Evolutionary conservation across 2,113 vertebrate species (phyloP).

Genomic region (Anser brachyrhynchus): DNA sequence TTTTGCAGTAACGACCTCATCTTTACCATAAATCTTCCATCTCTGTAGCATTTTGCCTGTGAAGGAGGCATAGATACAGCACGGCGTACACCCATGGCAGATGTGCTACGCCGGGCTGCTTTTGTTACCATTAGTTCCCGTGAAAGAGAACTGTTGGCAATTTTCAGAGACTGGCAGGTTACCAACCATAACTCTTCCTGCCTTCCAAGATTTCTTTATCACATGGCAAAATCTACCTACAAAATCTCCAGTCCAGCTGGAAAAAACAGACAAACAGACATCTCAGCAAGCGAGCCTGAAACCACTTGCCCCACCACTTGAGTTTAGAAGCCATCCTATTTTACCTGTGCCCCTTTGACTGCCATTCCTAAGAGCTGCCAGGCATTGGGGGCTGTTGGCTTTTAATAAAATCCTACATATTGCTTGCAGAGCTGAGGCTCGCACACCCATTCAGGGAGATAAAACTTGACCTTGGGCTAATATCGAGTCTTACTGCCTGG

Average conservation of each 20-base stretch:
- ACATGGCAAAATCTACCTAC: not conserved
- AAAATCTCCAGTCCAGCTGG: not conserved
- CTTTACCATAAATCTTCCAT: slow-evolving; percentile 47
- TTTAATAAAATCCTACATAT: not conserved
- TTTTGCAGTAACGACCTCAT: slow-evolving; percentile 36
- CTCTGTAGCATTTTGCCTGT: slow-evolving; percentile 48
- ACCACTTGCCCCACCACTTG: not conserved
- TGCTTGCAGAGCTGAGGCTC: not conserved
- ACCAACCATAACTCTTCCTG: slow-evolving; percentile 11
- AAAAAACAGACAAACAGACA: not conserved
- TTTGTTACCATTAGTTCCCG: slow-evolving; percentile 6
- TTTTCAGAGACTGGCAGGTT: slow-evolving; percentile 24
- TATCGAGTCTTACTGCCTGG: not conserved
- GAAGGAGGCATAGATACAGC: slow-evolving; percentile 30
- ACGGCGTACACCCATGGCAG: not conserved
- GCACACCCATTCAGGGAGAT: not conserved
- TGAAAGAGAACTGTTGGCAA: slow-evolving; percentile 31
- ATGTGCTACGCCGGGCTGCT: not conserved
- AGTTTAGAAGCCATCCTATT: not conserved
- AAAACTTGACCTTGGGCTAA: not conserved
- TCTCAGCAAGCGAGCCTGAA: not conserved
- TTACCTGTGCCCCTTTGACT: not conserved
- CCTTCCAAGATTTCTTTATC: not conserved
- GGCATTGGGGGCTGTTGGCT: not conserved
- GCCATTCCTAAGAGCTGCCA: not conserved